Evolutionary conservation across 92 coral and sea anemone species (phyloP).

Genomic region (Epizoanthus scotinus): DNA sequence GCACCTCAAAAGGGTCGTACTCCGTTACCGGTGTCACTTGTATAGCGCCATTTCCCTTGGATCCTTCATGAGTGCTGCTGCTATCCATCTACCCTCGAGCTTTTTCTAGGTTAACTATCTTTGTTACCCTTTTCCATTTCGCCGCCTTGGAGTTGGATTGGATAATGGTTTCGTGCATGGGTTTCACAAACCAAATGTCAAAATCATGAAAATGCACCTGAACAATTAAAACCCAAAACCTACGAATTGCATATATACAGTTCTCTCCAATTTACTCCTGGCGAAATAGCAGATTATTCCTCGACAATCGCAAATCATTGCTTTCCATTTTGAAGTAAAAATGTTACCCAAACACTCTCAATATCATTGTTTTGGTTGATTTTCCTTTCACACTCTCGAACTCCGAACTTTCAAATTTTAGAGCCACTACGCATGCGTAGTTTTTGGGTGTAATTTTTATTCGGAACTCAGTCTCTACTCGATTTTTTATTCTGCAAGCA

Average conservation of each 20-base stretch:
- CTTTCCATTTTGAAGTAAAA: constrained; percentile 23
- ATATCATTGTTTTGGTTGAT: constrained; percentile 67
- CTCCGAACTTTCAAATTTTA: constrained; percentile 81
- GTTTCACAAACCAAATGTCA: constrained; percentile 50
- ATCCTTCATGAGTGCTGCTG: constrained; percentile 35
- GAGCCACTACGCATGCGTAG: constrained; percentile 95
- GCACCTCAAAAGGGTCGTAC: constrained; percentile 98
- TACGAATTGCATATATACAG: not conserved
- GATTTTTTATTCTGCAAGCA: not conserved
- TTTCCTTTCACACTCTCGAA: constrained; percentile 66
- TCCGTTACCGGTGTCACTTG: constrained; percentile 85
- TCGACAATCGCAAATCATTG: not conserved
- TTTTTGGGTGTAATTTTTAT: not conserved
- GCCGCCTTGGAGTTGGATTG: constrained; percentile 23
- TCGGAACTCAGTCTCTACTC: too few relatives aligned
- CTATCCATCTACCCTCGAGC: constrained; percentile 36
- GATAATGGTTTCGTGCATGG: constrained; percentile 8
- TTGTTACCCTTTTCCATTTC: constrained; percentile 41
- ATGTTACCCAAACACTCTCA: constrained; percentile 47
- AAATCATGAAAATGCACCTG: constrained; percentile 29
- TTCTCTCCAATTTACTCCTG: not conserved
- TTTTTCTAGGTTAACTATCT: not conserved
- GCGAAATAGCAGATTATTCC: constrained; percentile 1
- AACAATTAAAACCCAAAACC: constrained; percentile 16
- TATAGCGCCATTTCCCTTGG: constrained; percentile 46